Evolutionary conservation across 2,797 vertebrate species (phyloP), one percentile per base, ranked within the genome.

Genomic region (Pseudotriccus pelzelni): DNA sequence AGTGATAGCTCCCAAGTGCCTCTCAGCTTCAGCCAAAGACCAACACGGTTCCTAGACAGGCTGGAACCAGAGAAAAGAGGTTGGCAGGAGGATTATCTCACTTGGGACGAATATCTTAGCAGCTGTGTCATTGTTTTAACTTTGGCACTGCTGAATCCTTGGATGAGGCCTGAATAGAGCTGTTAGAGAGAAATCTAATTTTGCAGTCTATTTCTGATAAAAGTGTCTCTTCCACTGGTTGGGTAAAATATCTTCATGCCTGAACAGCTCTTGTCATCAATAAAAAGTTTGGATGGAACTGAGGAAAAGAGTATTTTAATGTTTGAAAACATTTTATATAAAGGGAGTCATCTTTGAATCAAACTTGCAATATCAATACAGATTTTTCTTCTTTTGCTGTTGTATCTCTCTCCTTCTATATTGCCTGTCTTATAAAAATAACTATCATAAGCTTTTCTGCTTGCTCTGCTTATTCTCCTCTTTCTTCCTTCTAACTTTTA

Each of bases 51-150:
- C 66, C 84, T 76, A 94, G 92, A 94, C 89, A 91, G 76, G 10
- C 34, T 7, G 66, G 94, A 96, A 95, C 66, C 89, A 88, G 55
- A 81, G 76, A 53, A 93, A 78, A 91, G 87, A 41, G 27, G 24
- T 15, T 75, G 77, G 50, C 0, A 1, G 43, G 47, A 92, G 43
- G 34, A 81, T 88, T 84, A 70, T 66, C 73, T 93, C 19, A 5
- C 69, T 75, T 73, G 74, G 62, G 79, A 67, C 0, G 1, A 79
- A 67, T 89, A 93, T 53, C 52, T 93, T 47, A 72, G 63, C 82
- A 91, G 91, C 36, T 90, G 73, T 86, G 82, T 88, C 83, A 91
- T 10, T 88, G 63, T 25, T 79, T 66, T 46, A 91, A 84, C 79
- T 63, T 82, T 73, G 52, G 77, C 0, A 0, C 19, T 56, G 41